phyloP scores from a whole-genome alignment of 2,888 invertebrate species.

The Drosophila pegasa region DNA sequence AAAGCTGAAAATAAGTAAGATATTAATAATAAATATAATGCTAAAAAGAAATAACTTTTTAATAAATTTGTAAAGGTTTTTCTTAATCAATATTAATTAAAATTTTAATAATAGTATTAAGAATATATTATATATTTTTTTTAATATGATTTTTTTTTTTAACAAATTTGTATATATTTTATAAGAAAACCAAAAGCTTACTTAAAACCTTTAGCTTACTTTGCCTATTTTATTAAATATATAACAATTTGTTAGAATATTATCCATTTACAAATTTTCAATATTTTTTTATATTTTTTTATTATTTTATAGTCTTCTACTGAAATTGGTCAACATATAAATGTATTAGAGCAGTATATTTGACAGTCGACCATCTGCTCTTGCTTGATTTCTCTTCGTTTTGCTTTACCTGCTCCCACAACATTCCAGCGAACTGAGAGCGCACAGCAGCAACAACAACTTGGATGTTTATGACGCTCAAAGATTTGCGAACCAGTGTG shows the following conservation, averaged over 20 bases:
- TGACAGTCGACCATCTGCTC: background rate
- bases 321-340: too few species aligned
- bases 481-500: constrained; percentile 41
- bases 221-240: too few species aligned
- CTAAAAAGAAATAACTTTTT: background rate
- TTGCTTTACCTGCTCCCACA: constrained; percentile 66
- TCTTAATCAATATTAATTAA: background rate
- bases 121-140: background rate
- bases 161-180: too few species aligned
- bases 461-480: constrained; percentile 47
- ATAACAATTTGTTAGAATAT: too few species aligned
- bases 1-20: background rate
- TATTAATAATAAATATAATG: background rate
- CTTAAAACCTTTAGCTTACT: too few species aligned
- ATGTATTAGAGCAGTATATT: background rate
- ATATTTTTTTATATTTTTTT: too few species aligned
- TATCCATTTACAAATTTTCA: too few species aligned
- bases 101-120: background rate
- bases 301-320: too few species aligned
- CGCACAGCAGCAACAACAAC: constrained; percentile 39
- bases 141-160: too few species aligned
- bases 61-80: too few species aligned
- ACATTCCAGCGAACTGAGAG: constrained; percentile 64
- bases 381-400: constrained; percentile 8
- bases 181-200: too few species aligned